Percentiles rank a stretch among this genome's conserved stretches.
Conservation (phyloP, 2,113 vertebrate genomes). For the Cyprinodon variegatus region DNA sequence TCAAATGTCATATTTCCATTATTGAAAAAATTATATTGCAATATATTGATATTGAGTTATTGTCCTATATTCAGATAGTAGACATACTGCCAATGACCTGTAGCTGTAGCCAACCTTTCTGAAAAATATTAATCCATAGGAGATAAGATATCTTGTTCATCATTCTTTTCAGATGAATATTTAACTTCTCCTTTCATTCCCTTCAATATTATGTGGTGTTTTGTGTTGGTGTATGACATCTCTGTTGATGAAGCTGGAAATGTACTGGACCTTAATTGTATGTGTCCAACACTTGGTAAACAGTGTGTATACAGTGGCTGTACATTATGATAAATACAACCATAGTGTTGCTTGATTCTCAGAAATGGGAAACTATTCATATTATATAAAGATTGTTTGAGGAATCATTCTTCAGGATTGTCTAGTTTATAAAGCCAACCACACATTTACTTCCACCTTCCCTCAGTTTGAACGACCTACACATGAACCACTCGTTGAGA, state of each 20-base stretch:
- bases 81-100: too few species aligned
- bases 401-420: not conserved
- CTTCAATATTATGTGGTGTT: not conserved
- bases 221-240: slow-evolving; percentile 9
- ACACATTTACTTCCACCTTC: slow-evolving; percentile 63
- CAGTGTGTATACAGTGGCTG: slow-evolving; percentile 29
- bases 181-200: not conserved
- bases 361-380: not conserved
- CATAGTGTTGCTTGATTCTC: slow-evolving; percentile 7
- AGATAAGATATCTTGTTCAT: not conserved
- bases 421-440: slow-evolving; percentile 28
- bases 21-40: too few species aligned
- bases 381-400: not conserved
- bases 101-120: too few species aligned
- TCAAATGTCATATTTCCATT: too few species aligned
- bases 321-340: slow-evolving; percentile 42
- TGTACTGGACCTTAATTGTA: slow-evolving; percentile 20
- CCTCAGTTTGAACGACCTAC: slow-evolving; percentile 58
- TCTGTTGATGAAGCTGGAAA: slow-evolving; percentile 73
- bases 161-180: not conserved
- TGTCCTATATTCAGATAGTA: too few species aligned
- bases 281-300: slow-evolving; percentile 32
- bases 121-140: too few species aligned
- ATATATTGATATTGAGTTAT: too few species aligned
- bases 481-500: slow-evolving; percentile 48